These are phyloP conservation scores for Abramis brama DNA, from an alignment of 2,113 vertebrate genomes.

Conservation along the genomic window DNA sequence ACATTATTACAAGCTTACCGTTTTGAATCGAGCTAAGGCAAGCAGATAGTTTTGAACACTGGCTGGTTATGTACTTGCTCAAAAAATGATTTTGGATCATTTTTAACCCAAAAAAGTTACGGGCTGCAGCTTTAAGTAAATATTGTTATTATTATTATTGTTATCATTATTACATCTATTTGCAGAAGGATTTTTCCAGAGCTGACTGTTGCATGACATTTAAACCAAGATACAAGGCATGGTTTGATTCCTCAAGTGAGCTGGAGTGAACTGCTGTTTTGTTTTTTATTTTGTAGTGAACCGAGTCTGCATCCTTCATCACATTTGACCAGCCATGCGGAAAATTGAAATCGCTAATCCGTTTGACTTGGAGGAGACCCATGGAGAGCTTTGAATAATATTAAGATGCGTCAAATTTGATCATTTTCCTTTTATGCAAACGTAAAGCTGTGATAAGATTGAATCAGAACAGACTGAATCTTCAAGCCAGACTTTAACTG, in stretches of 20 bases:
- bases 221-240: not conserved
- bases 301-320: constrained; percentile 17
- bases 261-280: not conserved
- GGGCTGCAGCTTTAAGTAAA: not conserved
- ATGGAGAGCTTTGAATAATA: constrained; percentile 40
- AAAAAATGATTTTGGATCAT: no score
- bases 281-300: not conserved
- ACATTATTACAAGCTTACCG: no score
- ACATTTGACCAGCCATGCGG: constrained; percentile 27
- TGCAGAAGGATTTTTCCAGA: not conserved
- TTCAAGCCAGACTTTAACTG: not conserved
- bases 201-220: no score
- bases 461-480: constrained; percentile 28
- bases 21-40: no score
- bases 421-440: constrained; percentile 6
- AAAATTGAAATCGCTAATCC: constrained; percentile 56
- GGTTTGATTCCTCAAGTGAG: not conserved
- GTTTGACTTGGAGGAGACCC: constrained; percentile 5
- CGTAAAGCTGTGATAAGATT: constrained; percentile 24
- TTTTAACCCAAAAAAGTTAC: no score
- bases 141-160: not conserved
- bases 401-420: constrained; percentile 8
- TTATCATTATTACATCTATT: not conserved
- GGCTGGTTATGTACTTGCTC: no score
- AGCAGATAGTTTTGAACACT: no score